Evolutionary conservation across 2,888 invertebrate genomes (phyloP).

Genomic region (Onchidella celtica): DNA sequence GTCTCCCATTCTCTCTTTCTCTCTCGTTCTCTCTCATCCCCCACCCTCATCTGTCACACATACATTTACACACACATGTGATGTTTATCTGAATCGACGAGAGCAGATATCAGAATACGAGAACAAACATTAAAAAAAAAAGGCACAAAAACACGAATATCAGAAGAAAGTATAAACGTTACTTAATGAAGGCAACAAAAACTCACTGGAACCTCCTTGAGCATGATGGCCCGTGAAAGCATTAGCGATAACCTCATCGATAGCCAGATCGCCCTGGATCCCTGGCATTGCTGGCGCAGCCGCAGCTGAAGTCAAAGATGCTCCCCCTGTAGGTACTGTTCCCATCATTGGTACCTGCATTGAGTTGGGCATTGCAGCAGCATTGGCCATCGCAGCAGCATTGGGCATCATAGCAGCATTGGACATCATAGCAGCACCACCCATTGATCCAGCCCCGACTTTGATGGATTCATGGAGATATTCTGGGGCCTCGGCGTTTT

Average conservation of each 20-base stretch:
- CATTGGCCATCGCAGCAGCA: background rate
- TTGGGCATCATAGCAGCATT: background rate
- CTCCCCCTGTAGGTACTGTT: background rate
- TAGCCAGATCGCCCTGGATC: background rate
- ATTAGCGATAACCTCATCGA: background rate
- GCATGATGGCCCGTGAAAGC: background rate
- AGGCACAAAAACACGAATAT: too few relatives aligned
- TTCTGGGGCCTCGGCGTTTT: constrained; percentile 18
- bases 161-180: too few relatives aligned
- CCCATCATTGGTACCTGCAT: background rate
- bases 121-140: too few relatives aligned
- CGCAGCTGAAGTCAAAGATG: background rate
- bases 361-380: background rate
- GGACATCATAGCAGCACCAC: background rate
- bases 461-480: background rate
- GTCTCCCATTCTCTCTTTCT: too few relatives aligned
- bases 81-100: too few relatives aligned
- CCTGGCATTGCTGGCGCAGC: background rate
- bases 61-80: too few relatives aligned
- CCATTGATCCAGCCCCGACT: background rate
- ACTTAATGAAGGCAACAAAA: background rate
- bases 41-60: too few relatives aligned
- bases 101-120: too few relatives aligned
- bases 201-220: background rate
- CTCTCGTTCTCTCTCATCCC: too few relatives aligned